Base-by-base conservation (phyloP, 2,888 invertebrate species). In the Drosophila mercatorum region DNA sequence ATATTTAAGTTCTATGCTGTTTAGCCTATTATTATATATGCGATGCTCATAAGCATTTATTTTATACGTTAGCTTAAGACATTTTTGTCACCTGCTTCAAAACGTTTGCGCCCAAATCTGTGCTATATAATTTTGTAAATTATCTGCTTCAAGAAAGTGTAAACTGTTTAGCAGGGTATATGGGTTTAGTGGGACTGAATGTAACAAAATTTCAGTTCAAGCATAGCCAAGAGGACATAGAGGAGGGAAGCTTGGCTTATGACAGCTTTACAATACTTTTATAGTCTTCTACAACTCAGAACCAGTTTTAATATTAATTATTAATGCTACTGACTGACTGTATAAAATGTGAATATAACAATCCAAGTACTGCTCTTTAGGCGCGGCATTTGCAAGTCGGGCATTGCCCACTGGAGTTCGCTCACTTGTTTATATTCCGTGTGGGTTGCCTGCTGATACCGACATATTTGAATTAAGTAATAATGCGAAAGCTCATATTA, bases 401-500 rank as follows among this genome's bases (percentile, higher is more conserved):
- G 40, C 55, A 40, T 41, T 14, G 26, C 40, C 28, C 2, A 10
- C 41, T 11, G 17, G n/a, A 38, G 3, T 5, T n/a, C 5, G 7
- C 22, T 26, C 10, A 10, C 40, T 40, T 53, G 22, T 40, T 55
- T 41, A 11, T 55, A 55, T 55, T 28, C 55, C 40, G 22, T 55
- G 55, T 41, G 41, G 41, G 46, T 3, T 67, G 17, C 6, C 47
- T 34, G 63, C 34, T 68, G 43, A 41, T 55, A 6, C 11, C 38
- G 31, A 49, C 53, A 61, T 34, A 38, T 69, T 61, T 44, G 11
- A 51, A 56, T 49, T 43, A 52, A 46, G 51, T 40, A 56, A 56
- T 46, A 70, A 46, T 46, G 43, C 36, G 36, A 71, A 56, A 57
- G 51, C 36, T 53, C 40, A 62, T 57, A 52, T 57, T 55, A 61